These are phyloP conservation scores for Danaus melanippus DNA, from an alignment of 1,140 invertebrate species.

Conservation along the genomic window DNA sequence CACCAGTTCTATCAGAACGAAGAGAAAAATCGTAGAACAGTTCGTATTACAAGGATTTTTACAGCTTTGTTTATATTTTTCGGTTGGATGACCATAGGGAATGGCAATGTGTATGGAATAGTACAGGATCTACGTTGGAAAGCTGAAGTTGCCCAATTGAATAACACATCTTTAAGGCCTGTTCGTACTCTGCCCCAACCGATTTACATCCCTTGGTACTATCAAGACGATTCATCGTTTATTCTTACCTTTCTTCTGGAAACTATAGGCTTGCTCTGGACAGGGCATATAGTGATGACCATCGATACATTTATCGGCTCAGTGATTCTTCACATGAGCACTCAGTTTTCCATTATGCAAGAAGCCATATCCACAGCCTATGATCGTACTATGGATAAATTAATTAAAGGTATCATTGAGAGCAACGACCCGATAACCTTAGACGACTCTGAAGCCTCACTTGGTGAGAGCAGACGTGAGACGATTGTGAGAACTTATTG, in stretches of 20 bases:
- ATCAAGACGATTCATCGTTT: constrained; percentile 42
- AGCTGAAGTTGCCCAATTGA: constrained; percentile 34
- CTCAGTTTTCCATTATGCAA: constrained; percentile 49
- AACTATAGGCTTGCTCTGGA: constrained; percentile 59
- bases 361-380: constrained; percentile 57
- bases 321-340: constrained; percentile 59
- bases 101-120: constrained; percentile 55
- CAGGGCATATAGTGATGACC: constrained; percentile 62
- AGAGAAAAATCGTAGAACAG: constrained; percentile 33
- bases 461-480: constrained; percentile 26
- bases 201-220: constrained; percentile 59
- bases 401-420: constrained; percentile 25
- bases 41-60: constrained; percentile 42
- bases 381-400: constrained; percentile 37
- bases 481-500: constrained; percentile 29
- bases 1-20: constrained; percentile 54
- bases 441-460: constrained; percentile 6
- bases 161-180: constrained; percentile 32
- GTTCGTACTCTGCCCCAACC: constrained; percentile 49
- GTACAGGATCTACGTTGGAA: constrained; percentile 55
- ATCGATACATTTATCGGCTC: constrained; percentile 62
- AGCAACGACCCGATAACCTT: constrained; percentile 6
- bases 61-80: constrained; percentile 56
- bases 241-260: constrained; percentile 52
- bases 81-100: constrained; percentile 59